Evolutionary conservation across 1,140 invertebrate species (phyloP), one percentile per base, ranked within the genome.

Genomic region (Heliconius eleuchia): DNA sequence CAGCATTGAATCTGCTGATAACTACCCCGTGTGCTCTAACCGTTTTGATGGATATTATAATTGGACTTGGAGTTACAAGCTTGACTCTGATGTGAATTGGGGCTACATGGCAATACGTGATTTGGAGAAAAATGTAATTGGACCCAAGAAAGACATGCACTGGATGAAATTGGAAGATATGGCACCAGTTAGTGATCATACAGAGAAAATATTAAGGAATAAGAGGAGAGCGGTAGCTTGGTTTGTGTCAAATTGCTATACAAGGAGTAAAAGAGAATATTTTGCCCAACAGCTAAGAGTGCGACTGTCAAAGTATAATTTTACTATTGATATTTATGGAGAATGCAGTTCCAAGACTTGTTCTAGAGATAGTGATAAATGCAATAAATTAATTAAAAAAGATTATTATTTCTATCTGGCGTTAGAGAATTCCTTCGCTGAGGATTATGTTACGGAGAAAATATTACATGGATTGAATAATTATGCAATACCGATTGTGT

Each of bases 321-420:
- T 71, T 18, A 71, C 30, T 1, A n/a, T 98, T 0, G 96, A 97
- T 87, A 93, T 97, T 23, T 97, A 96, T 83, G 97, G 97, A n/a
- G 80, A 76, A 0, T 98, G 97, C 91, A 95, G 95, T 8, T 76
- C 79, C 4, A 39, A 90, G 0, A 82, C 84, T 7, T 96, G 95
- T 86, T 71, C 88, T 0, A 77, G 71, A 3, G 75, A 89, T 6
- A 46, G 85, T 18, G 83, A 90, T 1, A 84, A 92, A 42, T 96
- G 95, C 76, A 93, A 94, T 70, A 79, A 89, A n/a, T 86, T 89
- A 27, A 79, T 96, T 6, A 85, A 90, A 70, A 90, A 94, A 0
- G 80, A 94, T 46, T 97, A 97, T 90, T 96, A 95, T 81, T 97
- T 97, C 85, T 97, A 97, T 90, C 89, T 97, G 70, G 95, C 97